Conservation (phyloP, 2,797 vertebrate genomes). For the Taenioides sp. region DNA sequence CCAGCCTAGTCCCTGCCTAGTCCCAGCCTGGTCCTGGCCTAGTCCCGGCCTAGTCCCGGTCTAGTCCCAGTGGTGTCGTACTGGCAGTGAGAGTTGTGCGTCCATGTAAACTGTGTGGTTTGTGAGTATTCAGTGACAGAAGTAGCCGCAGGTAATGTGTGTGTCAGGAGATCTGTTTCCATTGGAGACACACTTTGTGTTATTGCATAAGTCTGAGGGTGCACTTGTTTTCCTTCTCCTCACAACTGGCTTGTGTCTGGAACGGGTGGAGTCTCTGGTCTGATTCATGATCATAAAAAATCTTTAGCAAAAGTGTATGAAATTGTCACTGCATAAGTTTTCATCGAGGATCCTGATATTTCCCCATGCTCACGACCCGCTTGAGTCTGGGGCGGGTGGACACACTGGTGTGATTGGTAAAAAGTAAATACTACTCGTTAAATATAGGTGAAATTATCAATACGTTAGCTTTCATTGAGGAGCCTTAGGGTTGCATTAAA, state of each 20-base stretch:
- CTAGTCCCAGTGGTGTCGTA: background rate
- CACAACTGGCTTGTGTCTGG: background rate
- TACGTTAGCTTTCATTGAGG: no score
- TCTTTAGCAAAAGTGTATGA: conserved; percentile 40
- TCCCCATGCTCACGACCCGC: no score
- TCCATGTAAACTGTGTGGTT: background rate
- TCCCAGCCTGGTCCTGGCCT: background rate
- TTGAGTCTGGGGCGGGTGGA: no score
- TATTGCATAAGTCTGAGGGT: conserved; percentile 49
- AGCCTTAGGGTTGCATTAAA: conserved; percentile 22
- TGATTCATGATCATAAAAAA: conserved; percentile 27
- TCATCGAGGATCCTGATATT: no score
- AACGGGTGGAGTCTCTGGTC: background rate
- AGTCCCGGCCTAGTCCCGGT: no score
- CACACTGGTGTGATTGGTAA: no score
- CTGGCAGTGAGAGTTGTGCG: background rate
- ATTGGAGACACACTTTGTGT: conserved; percentile 42
- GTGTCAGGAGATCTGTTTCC: conserved; percentile 7
- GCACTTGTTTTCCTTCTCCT: conserved; percentile 27
- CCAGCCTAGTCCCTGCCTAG: no score
- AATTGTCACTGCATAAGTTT: conserved; percentile 30
- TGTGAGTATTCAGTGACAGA: background rate
- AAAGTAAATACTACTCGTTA: no score
- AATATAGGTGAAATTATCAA: conserved; percentile 50
- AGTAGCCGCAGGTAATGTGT: background rate